phyloP scores from a whole-genome alignment of 1,140 invertebrate genomes.

The Macrobrachium nipponense region DNA sequence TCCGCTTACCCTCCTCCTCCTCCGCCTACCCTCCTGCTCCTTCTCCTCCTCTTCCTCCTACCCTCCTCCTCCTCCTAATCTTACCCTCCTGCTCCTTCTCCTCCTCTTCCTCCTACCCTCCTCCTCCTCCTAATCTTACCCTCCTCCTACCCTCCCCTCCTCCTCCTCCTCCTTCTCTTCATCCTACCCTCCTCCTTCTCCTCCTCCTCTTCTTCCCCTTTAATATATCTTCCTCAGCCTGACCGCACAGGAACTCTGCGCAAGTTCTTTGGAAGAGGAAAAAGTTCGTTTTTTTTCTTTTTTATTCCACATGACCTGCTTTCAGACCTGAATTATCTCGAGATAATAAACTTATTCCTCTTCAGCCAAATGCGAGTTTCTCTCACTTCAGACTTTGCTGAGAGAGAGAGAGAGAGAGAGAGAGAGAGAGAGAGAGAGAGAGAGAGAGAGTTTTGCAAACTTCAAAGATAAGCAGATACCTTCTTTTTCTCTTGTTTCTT shows the following conservation, averaged over 20 bases:
- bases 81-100: background rate
- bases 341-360: too few relatives aligned
- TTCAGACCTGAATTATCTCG: too few relatives aligned
- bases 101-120: background rate
- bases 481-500: too few relatives aligned
- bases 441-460: too few relatives aligned
- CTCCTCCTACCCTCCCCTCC: background rate
- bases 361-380: too few relatives aligned
- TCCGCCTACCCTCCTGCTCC: background rate
- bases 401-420: too few relatives aligned
- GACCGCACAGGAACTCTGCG: too few relatives aligned
- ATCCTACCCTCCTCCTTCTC: background rate
- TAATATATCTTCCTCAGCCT: background rate
- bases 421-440: too few relatives aligned
- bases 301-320: too few relatives aligned
- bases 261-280: too few relatives aligned
- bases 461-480: too few relatives aligned
- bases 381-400: too few relatives aligned
- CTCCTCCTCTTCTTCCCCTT: background rate
- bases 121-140: background rate
- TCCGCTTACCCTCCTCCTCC: background rate
- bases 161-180: background rate
- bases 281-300: background rate
- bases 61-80: background rate
- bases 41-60: background rate